phyloP scores from a whole-genome alignment of 2,888 invertebrate genomes.

The Emesis russula region DNA sequence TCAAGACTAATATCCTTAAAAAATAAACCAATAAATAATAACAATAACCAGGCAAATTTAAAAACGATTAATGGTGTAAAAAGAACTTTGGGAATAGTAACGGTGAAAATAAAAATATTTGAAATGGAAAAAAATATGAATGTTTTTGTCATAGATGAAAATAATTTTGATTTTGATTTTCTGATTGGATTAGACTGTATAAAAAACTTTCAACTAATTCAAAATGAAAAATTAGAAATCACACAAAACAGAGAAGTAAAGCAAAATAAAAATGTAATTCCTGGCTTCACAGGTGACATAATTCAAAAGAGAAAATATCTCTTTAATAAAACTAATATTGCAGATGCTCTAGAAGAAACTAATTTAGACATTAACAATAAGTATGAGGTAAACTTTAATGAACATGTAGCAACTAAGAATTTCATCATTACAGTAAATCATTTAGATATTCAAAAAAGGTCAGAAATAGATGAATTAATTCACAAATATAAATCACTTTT shows the following conservation, averaged over 20 bases:
- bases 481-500: neutral
- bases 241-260: conserved; percentile 42
- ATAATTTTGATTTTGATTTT: conserved; percentile 86
- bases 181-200: conserved; percentile 84
- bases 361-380: neutral
- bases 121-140: conserved; percentile 73
- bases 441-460: conserved; percentile 39
- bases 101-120: conserved; percentile 75
- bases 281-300: conserved; percentile 24
- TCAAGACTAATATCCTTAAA: conserved; percentile 73
- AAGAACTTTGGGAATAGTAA: conserved; percentile 64
- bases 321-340: too few relatives aligned
- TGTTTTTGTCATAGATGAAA: conserved; percentile 79
- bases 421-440: conserved; percentile 40
- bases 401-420: conserved; percentile 33
- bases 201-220: conserved; percentile 79
- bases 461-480: conserved; percentile 2
- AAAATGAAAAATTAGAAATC: conserved; percentile 83
- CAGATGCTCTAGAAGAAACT: too few relatives aligned
- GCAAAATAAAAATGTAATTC: neutral
- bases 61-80: conserved; percentile 76
- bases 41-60: conserved; percentile 58
- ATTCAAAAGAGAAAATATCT: neutral
- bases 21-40: conserved; percentile 1
- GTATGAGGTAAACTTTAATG: conserved; percentile 54